Evolutionary conservation across 2,113 vertebrate genomes (phyloP).

Genomic region (Zosterops hypoxanthus): DNA sequence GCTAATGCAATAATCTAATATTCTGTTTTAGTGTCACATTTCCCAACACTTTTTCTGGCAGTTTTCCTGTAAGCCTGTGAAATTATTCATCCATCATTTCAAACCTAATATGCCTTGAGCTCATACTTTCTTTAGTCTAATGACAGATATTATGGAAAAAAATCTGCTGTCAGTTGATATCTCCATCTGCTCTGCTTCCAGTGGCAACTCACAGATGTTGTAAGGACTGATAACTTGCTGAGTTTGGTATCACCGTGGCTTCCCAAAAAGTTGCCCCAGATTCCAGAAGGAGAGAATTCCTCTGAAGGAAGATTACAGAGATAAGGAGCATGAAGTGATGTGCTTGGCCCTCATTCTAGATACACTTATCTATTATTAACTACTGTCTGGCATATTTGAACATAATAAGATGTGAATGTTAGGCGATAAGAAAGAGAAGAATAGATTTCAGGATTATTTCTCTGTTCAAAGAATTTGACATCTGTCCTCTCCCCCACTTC

Average conservation of each 20-base stretch:
- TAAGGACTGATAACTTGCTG: background rate
- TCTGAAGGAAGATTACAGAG: conserved; percentile 42
- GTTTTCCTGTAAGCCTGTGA: conserved; percentile 10
- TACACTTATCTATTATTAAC: conserved; percentile 46
- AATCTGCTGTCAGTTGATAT: background rate
- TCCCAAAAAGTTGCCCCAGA: conserved; percentile 14
- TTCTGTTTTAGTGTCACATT: background rate
- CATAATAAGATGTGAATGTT: conserved; percentile 54
- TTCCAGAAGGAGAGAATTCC: conserved; percentile 51
- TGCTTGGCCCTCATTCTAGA: conserved; percentile 6
- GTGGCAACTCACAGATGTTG: background rate
- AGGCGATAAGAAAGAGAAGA: conserved; percentile 6
- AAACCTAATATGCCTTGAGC: background rate
- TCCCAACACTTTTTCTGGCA: background rate
- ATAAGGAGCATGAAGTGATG: conserved; percentile 26
- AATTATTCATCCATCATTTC: background rate
- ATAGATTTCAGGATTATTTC: conserved; percentile 54
- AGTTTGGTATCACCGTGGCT: background rate
- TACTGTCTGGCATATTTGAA: conserved; percentile 47
- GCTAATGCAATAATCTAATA: background rate
- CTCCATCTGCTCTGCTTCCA: conserved; percentile 50
- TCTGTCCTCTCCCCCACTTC: background rate
- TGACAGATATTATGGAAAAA: conserved; percentile 3
- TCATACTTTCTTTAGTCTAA: conserved; percentile 21
- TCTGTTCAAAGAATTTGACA: background rate